Evolutionary conservation across 2,797 vertebrate species (phyloP).

Genomic region (Cryptoprocta ferox): DNA sequence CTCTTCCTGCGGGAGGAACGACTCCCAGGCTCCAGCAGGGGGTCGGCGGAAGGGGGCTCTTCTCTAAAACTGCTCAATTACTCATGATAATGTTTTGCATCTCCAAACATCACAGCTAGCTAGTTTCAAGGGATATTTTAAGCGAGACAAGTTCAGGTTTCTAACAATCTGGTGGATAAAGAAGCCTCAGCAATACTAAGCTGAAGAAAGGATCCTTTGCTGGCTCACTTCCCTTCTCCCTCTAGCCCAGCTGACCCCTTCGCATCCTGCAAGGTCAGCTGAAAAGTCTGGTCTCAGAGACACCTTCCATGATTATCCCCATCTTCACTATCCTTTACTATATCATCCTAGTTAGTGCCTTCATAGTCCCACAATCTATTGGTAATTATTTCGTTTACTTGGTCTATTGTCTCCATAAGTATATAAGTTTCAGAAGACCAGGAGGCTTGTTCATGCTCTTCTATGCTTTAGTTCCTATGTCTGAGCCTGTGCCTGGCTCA

Average conservation of each 20-base stretch:
- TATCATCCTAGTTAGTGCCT: background rate
- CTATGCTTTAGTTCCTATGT: background rate
- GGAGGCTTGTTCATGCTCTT: background rate
- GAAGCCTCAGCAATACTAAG: background rate
- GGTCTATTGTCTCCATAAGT: background rate
- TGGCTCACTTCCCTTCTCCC: background rate
- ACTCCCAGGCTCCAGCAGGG: background rate
- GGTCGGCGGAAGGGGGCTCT: background rate
- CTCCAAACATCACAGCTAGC: background rate
- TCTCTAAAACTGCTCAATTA: background rate
- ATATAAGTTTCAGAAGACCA: background rate
- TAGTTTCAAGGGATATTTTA: slow-evolving; percentile 37
- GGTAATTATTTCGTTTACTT: background rate
- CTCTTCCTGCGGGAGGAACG: background rate
- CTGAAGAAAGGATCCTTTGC: background rate
- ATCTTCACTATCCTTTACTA: background rate
- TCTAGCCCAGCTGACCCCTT: background rate
- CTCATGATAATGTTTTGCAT: background rate
- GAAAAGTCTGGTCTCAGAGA: background rate
- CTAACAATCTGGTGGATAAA: background rate
- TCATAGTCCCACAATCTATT: background rate
- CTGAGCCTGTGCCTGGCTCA: background rate
- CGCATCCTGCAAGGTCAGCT: background rate
- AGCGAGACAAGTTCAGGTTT: background rate
- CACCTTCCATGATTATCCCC: background rate